phyloP scores from a whole-genome alignment of 64 coral and sea anemone genomes.

The Pocillopora verrucosa region DNA sequence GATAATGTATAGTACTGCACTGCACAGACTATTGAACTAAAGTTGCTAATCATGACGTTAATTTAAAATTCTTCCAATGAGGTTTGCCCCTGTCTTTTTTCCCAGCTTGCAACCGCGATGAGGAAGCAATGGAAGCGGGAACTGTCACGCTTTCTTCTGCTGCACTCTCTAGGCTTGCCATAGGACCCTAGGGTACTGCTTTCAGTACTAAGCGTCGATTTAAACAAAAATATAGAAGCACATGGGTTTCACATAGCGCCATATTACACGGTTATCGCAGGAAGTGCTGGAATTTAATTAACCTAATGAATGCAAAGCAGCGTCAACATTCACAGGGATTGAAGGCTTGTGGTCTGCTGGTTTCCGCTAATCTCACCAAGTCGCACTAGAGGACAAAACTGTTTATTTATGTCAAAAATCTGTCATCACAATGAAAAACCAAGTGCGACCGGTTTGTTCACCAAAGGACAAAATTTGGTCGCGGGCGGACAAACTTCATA shows the following conservation, averaged over 20 bases:
- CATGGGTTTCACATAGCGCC: conserved; percentile 3
- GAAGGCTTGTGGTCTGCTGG: too few species aligned
- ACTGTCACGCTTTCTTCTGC: conserved; percentile 2
- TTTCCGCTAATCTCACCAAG: too few species aligned
- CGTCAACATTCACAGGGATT: too few species aligned
- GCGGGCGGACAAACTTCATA: conserved; percentile 2
- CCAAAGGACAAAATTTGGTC: conserved; percentile 35
- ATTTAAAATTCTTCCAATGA: background rate
- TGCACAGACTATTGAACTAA: too few species aligned
- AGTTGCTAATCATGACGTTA: too few species aligned
- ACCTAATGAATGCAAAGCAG: too few species aligned
- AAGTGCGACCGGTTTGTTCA: conserved; percentile 31
- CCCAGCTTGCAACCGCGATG: background rate
- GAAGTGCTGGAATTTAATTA: too few species aligned
- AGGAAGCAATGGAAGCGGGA: conserved; percentile 9
- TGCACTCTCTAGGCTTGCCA: conserved; percentile 45
- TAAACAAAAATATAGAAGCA: conserved; percentile 34
- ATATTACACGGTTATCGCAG: too few species aligned
- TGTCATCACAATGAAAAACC: conserved; percentile 30
- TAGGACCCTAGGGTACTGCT: conserved; percentile 10
- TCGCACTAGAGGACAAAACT: background rate
- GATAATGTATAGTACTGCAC: too few species aligned
- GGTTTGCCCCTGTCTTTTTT: background rate
- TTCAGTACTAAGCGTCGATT: conserved; percentile 4
- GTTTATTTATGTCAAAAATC: conserved; percentile 20